Base-by-base conservation (phyloP, 2,888 invertebrate genomes). In the Lydus trimaculatus region DNA sequence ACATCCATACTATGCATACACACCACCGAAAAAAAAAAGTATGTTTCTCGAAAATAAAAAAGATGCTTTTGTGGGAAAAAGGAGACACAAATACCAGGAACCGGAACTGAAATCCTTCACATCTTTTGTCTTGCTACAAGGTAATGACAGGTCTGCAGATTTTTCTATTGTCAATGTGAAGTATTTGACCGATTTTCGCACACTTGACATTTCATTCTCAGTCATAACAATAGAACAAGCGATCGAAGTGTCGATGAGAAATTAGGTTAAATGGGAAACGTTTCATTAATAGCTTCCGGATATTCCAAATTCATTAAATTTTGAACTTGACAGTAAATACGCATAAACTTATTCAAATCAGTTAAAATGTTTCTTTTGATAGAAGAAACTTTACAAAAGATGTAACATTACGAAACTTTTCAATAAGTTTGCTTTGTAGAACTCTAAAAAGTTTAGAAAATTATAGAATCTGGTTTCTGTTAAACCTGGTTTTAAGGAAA, bases 1-100 rank as follows among this genome's bases (percentile, higher is more conserved):
- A 73, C 76, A 73, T 73, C 73, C 71, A 71, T 71, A 72, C 71
- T 68, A 64, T 69, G 36, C 20, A 60, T 33, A 33, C n/a, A n/a
- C 36, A 39, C n/a, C n/a, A n/a, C n/a, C n/a, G n/a, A n/a, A n/a
- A n/a, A n/a, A 20, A 39, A 36, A 31, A 17, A 48, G 9, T 23
- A 20, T 48, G 20, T 48, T 48, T 48, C n/a, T 17, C n/a, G 43
- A 43, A 20, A 20, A 48, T 8, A 17, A 48, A 48, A 48, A 48
- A 48, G 20, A 48, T 13, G 17, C 17, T 48, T 20, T 48, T 2
- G 20, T 2, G 9, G n/a, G 43, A 48, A 20, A 48, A 48, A 23
- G 11, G 11, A 9, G 20, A 48, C 8, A n/a, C 4, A 60, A 60
- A 33, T n/a, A 60, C 3, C 28, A 15, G 23, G 36, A 60, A 60